Percentiles rank a stretch among this genome's conserved stretches.
phyloP scores from a whole-genome alignment of 2,113 vertebrate genomes.

The Polypterus senegalus region DNA sequence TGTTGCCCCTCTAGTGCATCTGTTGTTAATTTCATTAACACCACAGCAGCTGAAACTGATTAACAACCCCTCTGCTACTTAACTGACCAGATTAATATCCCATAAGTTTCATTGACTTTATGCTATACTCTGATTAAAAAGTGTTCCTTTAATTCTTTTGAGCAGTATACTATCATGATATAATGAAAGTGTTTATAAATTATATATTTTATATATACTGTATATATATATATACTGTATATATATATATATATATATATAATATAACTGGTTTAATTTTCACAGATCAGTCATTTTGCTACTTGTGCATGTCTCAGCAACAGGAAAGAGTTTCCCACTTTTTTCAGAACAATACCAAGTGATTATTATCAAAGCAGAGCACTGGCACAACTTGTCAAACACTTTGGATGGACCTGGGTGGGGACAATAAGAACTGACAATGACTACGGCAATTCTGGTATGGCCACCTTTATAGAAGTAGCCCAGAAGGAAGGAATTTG shows the following conservation, averaged over 20 bases:
- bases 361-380: conserved; percentile 6
- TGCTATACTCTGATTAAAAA: no score
- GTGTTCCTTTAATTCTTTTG: no score
- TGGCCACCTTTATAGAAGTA: conserved; percentile 1
- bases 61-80: no score
- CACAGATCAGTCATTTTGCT: conserved; percentile 3
- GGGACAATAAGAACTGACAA: neutral
- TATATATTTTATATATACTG: neutral
- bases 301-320: conserved; percentile 6
- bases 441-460: conserved; percentile 2
- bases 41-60: no score
- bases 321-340: neutral
- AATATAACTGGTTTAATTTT: neutral
- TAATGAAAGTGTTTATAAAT: neutral
- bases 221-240: neutral
- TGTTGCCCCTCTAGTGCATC: no score
- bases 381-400: conserved; percentile 1
- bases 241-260: neutral
- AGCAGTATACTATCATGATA: no score
- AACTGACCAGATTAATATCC: no score
- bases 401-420: conserved; percentile 4
- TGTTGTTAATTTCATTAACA: no score
- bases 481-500: neutral
- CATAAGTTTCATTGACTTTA: no score
- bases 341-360: conserved; percentile 7